These are phyloP conservation scores for Phrynocephalus guinanensis DNA, from an alignment of 2,797 vertebrate species.

Conservation along the genomic window DNA sequence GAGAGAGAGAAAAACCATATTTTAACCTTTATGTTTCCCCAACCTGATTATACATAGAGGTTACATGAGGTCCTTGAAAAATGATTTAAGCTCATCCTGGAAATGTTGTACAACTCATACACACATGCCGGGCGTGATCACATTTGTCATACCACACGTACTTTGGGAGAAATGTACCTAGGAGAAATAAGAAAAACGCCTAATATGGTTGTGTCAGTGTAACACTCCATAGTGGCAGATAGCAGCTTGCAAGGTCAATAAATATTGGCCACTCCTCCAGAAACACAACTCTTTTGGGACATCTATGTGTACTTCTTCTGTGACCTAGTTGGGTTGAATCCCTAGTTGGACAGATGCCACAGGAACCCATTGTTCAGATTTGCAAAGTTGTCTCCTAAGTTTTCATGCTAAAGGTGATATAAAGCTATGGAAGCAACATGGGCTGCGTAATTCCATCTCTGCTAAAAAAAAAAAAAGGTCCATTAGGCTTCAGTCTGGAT, in stretches of 20 bases:
- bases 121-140: not conserved
- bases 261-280: not conserved
- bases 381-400: not conserved
- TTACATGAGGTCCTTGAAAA: not conserved
- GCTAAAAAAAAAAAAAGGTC: no score
- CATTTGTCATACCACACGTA: not conserved
- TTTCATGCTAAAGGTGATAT: not conserved
- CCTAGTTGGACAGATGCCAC: not conserved
- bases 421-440: not conserved
- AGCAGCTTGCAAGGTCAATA: not conserved
- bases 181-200: not conserved
- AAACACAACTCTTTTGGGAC: not conserved
- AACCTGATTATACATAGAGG: not conserved
- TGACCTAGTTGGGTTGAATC: slow-evolving; percentile 9
- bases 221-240: not conserved
- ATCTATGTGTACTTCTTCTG: not conserved
- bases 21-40: slow-evolving; percentile 6
- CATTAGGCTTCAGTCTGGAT: no score
- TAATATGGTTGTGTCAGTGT: not conserved
- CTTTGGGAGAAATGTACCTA: not conserved
- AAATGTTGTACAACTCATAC: not conserved
- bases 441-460: no score
- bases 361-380: slow-evolving; percentile 4
- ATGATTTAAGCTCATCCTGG: not conserved
- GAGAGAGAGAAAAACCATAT: not conserved